Evolutionary conservation across 2,113 vertebrate genomes (phyloP).

Genomic region (Myrmophylax atrothorax): DNA sequence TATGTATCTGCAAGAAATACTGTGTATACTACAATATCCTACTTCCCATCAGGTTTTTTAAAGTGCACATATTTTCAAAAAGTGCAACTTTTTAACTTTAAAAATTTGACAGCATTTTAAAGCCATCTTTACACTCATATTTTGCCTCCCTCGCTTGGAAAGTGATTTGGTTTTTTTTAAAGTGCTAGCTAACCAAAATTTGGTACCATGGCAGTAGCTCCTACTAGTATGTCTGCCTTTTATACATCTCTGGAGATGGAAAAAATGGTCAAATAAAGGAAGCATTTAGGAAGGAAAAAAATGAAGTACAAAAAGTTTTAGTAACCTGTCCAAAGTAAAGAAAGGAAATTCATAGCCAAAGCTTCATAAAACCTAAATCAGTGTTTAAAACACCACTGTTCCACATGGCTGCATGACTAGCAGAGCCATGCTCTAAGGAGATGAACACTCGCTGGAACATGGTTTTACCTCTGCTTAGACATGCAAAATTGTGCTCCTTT

Average conservation of each 20-base stretch:
- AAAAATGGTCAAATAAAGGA: background rate
- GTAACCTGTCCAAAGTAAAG: background rate
- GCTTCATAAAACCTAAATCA: background rate
- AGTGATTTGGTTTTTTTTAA: background rate
- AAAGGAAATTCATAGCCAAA: background rate
- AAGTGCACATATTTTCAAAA: background rate
- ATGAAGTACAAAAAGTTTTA: background rate
- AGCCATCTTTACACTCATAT: background rate
- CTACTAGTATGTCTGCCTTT: background rate
- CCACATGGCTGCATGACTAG: background rate
- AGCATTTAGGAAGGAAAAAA: background rate
- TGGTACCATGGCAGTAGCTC: background rate
- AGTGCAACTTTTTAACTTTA: background rate
- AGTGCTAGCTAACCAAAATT: background rate
- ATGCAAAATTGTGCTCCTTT: background rate
- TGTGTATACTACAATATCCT: background rate
- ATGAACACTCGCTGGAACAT: background rate
- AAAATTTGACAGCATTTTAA: background rate
- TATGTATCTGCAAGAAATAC: background rate
- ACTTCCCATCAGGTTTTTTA: background rate
- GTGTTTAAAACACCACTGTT: background rate
- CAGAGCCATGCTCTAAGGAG: background rate
- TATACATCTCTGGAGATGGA: background rate
- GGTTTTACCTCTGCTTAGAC: background rate
- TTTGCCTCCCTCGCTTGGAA: background rate